phyloP scores from a whole-genome alignment of 2,113 vertebrate species.

The Melierax canorus region DNA sequence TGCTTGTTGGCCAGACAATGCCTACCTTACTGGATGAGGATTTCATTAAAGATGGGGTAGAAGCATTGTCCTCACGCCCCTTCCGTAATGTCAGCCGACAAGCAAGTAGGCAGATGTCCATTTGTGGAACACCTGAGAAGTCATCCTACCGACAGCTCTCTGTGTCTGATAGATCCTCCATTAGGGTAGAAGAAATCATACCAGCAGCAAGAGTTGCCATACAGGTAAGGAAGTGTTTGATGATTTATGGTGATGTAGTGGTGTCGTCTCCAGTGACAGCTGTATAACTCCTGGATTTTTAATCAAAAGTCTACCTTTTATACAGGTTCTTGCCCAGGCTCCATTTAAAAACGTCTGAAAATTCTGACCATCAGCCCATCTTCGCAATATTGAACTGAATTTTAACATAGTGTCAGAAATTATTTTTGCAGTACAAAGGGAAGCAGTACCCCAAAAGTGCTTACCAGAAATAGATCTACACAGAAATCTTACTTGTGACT shows the following conservation, averaged over 20 bases:
- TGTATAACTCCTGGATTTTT: not conserved
- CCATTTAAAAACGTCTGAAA: not conserved
- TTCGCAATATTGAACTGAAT: not conserved
- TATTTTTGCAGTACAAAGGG: not conserved
- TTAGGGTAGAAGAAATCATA: conserved; percentile 96
- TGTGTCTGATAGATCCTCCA: conserved; percentile 95
- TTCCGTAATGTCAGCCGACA: conserved; percentile 90
- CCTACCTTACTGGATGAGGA: conserved; percentile 90
- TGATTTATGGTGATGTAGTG: not conserved
- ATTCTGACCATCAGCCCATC: not conserved
- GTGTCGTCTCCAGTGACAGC: not conserved
- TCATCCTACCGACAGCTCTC: conserved; percentile 93
- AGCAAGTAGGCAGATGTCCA: conserved; percentile 87
- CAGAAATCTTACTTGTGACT: not conserved
- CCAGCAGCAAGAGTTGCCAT: conserved; percentile 96
- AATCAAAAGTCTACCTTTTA: not conserved
- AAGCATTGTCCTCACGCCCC: conserved; percentile 91
- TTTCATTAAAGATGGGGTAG: conserved; percentile 85
- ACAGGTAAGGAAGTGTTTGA: conserved; percentile 76
- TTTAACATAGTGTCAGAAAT: not conserved
- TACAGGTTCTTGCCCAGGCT: not conserved
- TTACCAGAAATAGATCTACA: not conserved
- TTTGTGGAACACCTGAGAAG: conserved; percentile 95
- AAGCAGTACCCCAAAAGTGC: not conserved
- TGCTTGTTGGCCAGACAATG: conserved; percentile 96